Evolutionary conservation across 2,888 invertebrate species (phyloP).

Genomic region (Athrips mouffetella): DNA sequence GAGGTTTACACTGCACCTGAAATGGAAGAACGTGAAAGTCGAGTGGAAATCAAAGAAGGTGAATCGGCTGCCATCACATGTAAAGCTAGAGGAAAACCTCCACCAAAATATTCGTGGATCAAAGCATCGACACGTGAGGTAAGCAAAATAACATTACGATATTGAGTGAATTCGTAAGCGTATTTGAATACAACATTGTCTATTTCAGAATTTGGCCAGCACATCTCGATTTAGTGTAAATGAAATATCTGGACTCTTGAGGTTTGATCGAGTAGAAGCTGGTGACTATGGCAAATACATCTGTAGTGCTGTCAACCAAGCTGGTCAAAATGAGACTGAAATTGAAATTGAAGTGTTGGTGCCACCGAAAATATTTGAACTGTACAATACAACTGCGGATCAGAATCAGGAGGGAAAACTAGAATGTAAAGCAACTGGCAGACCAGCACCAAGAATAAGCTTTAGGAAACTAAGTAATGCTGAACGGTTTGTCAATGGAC

Average conservation of each 20-base stretch:
- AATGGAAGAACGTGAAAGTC: conserved; percentile 80
- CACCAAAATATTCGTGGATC: conserved; percentile 90
- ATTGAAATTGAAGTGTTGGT: conserved; percentile 85
- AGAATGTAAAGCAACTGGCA: conserved; percentile 87
- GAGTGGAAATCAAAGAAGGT: conserved; percentile 87
- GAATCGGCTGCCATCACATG: conserved; percentile 87
- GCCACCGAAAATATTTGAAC: conserved; percentile 88
- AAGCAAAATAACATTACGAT: too few relatives aligned
- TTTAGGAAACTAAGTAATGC: conserved; percentile 86
- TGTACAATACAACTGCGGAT: conserved; percentile 84
- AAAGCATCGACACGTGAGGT: conserved; percentile 83
- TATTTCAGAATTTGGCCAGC: conserved; percentile 82
- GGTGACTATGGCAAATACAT: conserved; percentile 89
- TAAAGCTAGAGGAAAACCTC: conserved; percentile 89
- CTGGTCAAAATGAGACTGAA: conserved; percentile 83
- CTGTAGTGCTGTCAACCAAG: conserved; percentile 88
- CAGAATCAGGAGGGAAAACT: conserved; percentile 81
- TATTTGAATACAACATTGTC: conserved; percentile 6
- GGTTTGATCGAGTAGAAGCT: conserved; percentile 85
- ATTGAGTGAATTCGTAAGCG: too few relatives aligned
- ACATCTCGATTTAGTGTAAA: conserved; percentile 82
- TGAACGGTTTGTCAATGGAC: conserved; percentile 81
- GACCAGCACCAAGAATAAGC: conserved; percentile 88
- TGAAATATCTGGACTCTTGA: conserved; percentile 83
- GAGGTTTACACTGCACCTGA: conserved; percentile 87